phyloP scores from a whole-genome alignment of 1,140 invertebrate species.

The Thereuonema tuberculata region DNA sequence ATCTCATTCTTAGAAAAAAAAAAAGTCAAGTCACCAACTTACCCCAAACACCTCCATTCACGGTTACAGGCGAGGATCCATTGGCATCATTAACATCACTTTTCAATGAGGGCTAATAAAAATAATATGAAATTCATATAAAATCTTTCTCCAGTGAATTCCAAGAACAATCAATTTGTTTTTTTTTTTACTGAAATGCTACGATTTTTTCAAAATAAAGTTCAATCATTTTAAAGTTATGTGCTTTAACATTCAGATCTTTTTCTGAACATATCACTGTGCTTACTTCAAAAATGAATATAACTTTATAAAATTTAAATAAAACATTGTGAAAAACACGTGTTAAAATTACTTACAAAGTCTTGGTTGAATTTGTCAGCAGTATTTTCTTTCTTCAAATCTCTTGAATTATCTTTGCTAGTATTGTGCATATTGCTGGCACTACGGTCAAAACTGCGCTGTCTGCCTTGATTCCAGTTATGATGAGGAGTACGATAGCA shows the following conservation, averaged over 20 bases:
- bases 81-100: conserved; percentile 22
- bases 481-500: neutral
- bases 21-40: conserved; percentile 12
- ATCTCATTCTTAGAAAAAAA: no score
- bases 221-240: no score
- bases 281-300: no score
- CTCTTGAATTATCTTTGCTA: neutral
- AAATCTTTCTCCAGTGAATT: no score
- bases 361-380: conserved; percentile 27
- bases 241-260: no score
- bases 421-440: conserved; percentile 1
- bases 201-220: no score
- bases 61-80: conserved; percentile 10
- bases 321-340: no score
- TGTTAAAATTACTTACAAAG: conserved; percentile 29
- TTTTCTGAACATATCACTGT: no score
- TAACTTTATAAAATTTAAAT: no score
- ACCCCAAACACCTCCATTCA: conserved; percentile 29
- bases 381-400: neutral
- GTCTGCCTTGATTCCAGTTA: conserved; percentile 1
- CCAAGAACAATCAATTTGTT: no score
- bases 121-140: conserved; percentile 7
- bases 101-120: conserved; percentile 28
- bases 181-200: no score
- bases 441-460: conserved; percentile 21